Evolutionary conservation across 2,888 invertebrate genomes (phyloP), one percentile per base, ranked within the genome.

Genomic region (Drosophila affinis): DNA sequence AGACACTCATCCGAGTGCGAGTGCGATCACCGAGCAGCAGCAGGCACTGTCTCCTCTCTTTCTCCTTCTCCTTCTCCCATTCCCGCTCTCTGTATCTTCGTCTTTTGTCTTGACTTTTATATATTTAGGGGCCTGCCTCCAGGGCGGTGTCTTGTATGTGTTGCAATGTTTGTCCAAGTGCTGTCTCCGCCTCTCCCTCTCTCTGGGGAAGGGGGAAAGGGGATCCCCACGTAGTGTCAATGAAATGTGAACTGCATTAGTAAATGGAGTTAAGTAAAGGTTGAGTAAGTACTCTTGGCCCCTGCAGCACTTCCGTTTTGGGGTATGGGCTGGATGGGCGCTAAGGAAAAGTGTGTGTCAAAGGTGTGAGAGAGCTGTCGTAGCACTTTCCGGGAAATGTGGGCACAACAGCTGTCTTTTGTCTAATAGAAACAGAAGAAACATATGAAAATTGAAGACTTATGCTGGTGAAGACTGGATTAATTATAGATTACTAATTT

Each of bases 91-190:
- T 51, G 9, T 14, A 29, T 57, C 51, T 45, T 3, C 7, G 51
- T 3, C 12, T 57, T 48, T 56, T 51, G 39, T 39, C 39, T 56
- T 73, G 24, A 24, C 4, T 24, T 24, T 24, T 24, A 39, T 73
- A 73, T 72, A 59, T 65, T 54, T 65, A 72, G 73, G 21, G 21
- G 29, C 61, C 21, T 17, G 29, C 55, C 62, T 62, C 5, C 39
- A 14, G 39, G 39, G 14, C 39, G 39, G 39, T 39, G 39, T 39
- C 39, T 39, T 39, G 39, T 39, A 6, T 39, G n/a, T 39, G 39
- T 56, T 49, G 72, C 59, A 72, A 73, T 72, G 72, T 72, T 72
- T 72, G 72, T 46, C 34, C 49, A 72, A 72, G 73, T 72, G 58
- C 55, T n/a, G n/a, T n/a, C n/a, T n/a, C n/a, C n/a, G n/a, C n/a